Conservation (phyloP, 2,797 vertebrate genomes). For the Cirrhinus mrigala region DNA sequence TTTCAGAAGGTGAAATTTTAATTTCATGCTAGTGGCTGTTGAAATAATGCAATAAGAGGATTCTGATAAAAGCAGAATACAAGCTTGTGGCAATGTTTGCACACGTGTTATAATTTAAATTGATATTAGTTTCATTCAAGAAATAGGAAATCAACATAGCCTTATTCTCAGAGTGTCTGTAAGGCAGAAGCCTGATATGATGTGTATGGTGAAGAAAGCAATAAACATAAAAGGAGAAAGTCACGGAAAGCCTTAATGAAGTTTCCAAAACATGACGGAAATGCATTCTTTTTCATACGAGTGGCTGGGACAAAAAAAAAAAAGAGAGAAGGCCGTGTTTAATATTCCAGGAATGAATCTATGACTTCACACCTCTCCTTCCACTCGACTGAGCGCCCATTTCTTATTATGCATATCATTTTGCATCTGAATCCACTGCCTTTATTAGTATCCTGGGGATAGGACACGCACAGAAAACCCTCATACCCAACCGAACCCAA, state of each 20-base stretch:
- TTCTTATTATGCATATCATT: slow-evolving; percentile 56
- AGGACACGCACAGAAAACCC: slow-evolving; percentile 2
- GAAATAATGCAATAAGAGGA: slow-evolving; percentile 23
- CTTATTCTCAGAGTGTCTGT: slow-evolving; percentile 18
- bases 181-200: background rate
- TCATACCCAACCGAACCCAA: slow-evolving; percentile 12
- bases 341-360: slow-evolving; percentile 47
- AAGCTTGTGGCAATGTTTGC: slow-evolving; percentile 21
- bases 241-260: slow-evolving; percentile 13
- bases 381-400: slow-evolving; percentile 11
- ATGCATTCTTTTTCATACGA: slow-evolving; percentile 2
- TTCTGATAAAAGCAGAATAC: slow-evolving; percentile 18
- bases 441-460: slow-evolving; percentile 52
- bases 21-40: slow-evolving; percentile 26
- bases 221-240: slow-evolving; percentile 21
- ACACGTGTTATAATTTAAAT: slow-evolving; percentile 24
- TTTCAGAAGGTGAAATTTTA: slow-evolving; percentile 16
- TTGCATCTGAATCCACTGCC: slow-evolving; percentile 44
- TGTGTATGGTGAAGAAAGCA: slow-evolving; percentile 14
- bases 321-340: slow-evolving; percentile 22
- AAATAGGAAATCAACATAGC: background rate
- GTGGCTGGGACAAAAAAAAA: slow-evolving; percentile 1
- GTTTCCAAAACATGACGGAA: slow-evolving; percentile 21
- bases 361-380: slow-evolving; percentile 43
- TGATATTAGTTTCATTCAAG: slow-evolving; percentile 20